phyloP scores from a whole-genome alignment of 2,888 invertebrate species.

The Protophormia terraenovae region DNA sequence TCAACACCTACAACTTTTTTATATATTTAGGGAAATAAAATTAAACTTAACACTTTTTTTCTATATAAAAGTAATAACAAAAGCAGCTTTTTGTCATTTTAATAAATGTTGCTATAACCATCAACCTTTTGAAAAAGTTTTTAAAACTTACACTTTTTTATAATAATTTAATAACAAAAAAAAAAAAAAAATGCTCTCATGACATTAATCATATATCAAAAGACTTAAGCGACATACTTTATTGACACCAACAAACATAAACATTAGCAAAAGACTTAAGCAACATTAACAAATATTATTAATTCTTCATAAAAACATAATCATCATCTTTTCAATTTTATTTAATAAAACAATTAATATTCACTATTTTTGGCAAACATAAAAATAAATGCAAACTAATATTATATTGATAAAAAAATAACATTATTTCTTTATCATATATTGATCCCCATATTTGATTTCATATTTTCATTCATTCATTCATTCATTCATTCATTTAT shows the following conservation, averaged over 20 bases:
- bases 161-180: too few relatives aligned
- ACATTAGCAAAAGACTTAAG: background rate
- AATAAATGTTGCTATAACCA: background rate
- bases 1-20: constrained; percentile 17
- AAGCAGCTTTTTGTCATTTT: background rate
- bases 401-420: background rate
- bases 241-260: background rate
- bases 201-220: background rate
- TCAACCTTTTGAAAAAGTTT: too few relatives aligned
- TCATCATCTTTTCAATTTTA: background rate
- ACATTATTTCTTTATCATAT: background rate
- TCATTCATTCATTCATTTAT: too few relatives aligned
- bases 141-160: too few relatives aligned
- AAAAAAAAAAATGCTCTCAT: background rate
- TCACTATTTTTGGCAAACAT: background rate
- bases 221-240: constrained; percentile 1
- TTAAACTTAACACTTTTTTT: background rate
- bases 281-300: background rate
- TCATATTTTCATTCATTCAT: background rate
- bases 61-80: background rate
- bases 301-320: background rate
- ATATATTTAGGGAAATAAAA: background rate
- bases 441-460: background rate
- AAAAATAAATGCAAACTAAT: background rate
- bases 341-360: background rate